These are phyloP conservation scores for Macrophya alboannulata DNA, from an alignment of 2,888 invertebrate genomes.

Conservation along the genomic window DNA sequence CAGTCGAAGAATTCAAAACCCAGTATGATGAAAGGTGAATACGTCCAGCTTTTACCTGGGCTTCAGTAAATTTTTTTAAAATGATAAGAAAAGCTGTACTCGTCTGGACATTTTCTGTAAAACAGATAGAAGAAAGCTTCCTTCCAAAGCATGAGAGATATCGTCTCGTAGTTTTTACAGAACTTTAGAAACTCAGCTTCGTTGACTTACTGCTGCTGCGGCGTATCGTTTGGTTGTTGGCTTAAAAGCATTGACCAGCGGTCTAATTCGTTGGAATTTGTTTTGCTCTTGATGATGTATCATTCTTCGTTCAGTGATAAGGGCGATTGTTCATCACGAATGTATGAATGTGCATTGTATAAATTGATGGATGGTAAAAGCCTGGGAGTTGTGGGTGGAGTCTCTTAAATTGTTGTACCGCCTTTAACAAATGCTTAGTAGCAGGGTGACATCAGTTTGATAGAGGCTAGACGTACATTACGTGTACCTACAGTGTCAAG, in stretches of 20 bases:
- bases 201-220: not conserved
- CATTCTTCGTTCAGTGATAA: not conserved
- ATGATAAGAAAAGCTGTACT: not conserved
- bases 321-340: not conserved
- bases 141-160: not conserved
- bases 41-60: not conserved
- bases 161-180: not conserved
- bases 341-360: not conserved
- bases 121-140: not conserved
- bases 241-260: not conserved
- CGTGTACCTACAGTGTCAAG: not conserved
- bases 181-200: not conserved
- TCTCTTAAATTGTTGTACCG: constrained; percentile 75
- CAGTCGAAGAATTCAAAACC: not conserved
- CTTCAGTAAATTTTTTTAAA: not conserved
- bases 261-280: not conserved
- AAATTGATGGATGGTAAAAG: constrained; percentile 50
- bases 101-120: not conserved
- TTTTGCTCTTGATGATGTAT: not conserved
- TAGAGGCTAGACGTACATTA: constrained; percentile 5
- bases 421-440: constrained; percentile 76
- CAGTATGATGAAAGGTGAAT: not conserved
- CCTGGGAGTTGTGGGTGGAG: constrained; percentile 73
- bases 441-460: constrained; percentile 67
- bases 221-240: not conserved